Evolutionary conservation across 2,113 vertebrate species (phyloP).

Genomic region (Larimichthys crocea): DNA sequence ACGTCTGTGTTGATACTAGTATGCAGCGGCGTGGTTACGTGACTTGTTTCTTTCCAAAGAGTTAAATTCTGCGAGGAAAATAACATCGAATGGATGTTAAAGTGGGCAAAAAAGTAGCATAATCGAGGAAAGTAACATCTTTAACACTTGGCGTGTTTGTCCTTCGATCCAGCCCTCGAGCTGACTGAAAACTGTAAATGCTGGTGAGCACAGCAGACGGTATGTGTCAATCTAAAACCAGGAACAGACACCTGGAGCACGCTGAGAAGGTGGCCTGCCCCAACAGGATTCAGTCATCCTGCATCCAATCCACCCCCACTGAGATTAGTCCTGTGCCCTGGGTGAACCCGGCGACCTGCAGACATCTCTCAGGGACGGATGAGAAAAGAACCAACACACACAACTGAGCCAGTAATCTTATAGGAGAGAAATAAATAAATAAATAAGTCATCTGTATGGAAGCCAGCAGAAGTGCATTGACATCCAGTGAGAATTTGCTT

Average conservation of each 20-base stretch:
- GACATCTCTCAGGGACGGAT: conserved; percentile 64
- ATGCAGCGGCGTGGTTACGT: not conserved
- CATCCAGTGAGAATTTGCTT: conserved; percentile 9
- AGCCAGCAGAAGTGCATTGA: not conserved
- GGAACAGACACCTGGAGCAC: conserved; percentile 69
- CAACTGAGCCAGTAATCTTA: conserved; percentile 8
- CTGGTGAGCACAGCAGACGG: conserved; percentile 10
- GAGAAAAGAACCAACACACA: conserved; percentile 7
- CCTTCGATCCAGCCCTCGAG: not conserved
- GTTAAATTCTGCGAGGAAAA: not conserved
- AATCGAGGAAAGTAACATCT: not conserved
- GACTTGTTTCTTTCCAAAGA: conserved; percentile 4
- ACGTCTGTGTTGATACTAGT: conserved; percentile 6
- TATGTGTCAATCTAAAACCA: conserved; percentile 34
- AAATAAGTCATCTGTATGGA: not conserved
- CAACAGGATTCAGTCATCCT: conserved; percentile 71
- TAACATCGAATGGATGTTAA: not conserved
- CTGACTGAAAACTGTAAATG: not conserved
- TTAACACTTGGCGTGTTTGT: not conserved
- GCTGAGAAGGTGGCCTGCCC: conserved; percentile 68
- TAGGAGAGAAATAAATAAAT: not conserved
- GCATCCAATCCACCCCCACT: conserved; percentile 70
- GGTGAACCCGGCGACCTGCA: conserved; percentile 68
- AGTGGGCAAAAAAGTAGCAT: not conserved
- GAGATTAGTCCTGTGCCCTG: conserved; percentile 64